Evolutionary conservation across 2,113 vertebrate genomes (phyloP), one percentile per base, ranked within the genome.

Genomic region (Abramis brama): DNA sequence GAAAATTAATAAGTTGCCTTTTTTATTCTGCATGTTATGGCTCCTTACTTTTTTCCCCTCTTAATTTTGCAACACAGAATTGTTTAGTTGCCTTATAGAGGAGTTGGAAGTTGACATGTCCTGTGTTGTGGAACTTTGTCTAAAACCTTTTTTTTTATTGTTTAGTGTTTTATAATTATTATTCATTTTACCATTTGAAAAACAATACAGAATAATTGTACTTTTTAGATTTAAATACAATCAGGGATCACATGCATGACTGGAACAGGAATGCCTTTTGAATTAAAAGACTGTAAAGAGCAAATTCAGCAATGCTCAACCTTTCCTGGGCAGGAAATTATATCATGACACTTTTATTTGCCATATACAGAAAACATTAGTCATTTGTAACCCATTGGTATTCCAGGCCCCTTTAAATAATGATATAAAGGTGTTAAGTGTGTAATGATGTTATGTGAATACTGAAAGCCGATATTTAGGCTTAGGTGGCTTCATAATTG

Each of bases 401-500:
- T 80, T 64, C 39, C 36, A 12, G 33, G 79, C 43, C 79, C 79
- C 23, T 80, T 59, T 64, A 64, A 80, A 39, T 78, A 78, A 82
- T 82, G 45, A 83, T 83, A 74, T 60, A 80, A 85, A 90, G 73
- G 71, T 87, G 77, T 82, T 82, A 86, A 87, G 50, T 78, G 55
- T 30, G 73, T 87, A 80, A 80, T 66, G 55, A 83, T 84, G 79
- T 82, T 87, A 64, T 76, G 82, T 77, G 82, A 25, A 76, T 25
- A 15, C 30, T 59, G 73, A 86, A 89, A 86, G 79, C 17, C 36
- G 86, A 86, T 86, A 89, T 86, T 27, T 33, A 82, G 17, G 57
- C 62, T 88, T 79, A 81, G 74, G 64, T 87, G 59, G 39, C 60
- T 83, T 85, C 71, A 83, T 90, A 90, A 91, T 89, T 89, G 86